phyloP scores from a whole-genome alignment of 1,140 invertebrate genomes.

The Cecropterus lyciades region DNA sequence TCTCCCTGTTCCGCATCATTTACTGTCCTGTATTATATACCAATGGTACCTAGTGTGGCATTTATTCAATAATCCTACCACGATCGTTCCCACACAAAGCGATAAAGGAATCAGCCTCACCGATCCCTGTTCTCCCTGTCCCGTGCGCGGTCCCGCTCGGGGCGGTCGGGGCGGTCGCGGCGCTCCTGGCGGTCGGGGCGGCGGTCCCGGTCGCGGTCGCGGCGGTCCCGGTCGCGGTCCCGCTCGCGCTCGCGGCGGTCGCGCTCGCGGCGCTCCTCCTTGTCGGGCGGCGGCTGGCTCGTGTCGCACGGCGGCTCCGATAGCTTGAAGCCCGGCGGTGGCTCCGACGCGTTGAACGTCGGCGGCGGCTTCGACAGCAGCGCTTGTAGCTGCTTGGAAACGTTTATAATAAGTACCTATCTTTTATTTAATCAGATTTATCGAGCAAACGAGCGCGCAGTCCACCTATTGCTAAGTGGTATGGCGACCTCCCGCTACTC shows the following conservation, averaged over 20 bases:
- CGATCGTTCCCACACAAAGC: too few relatives aligned
- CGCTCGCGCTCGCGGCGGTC: too few relatives aligned
- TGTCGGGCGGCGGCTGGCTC: constrained; percentile 48
- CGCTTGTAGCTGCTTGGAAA: constrained; percentile 62
- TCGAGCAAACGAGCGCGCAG: too few relatives aligned
- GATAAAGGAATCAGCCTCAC: too few relatives aligned
- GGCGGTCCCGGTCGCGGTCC: constrained; percentile 44
- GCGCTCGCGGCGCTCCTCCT: constrained; percentile 50
- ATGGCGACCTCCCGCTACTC: too few relatives aligned
- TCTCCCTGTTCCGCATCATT: too few relatives aligned
- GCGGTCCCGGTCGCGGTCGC: constrained; percentile 41
- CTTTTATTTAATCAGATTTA: too few relatives aligned
- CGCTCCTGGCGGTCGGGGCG: constrained; percentile 44
- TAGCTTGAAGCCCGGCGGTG: constrained; percentile 69
- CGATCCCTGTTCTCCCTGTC: constrained; percentile 41
- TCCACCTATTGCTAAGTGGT: too few relatives aligned
- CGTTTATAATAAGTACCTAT: too few relatives aligned
- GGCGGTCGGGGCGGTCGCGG: constrained; percentile 51
- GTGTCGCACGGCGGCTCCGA: constrained; percentile 46
- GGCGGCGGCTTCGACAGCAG: constrained; percentile 78
- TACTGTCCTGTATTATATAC: too few relatives aligned
- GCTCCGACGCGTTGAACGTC: constrained; percentile 71
- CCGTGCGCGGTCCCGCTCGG: constrained; percentile 48
- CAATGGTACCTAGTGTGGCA: too few relatives aligned
- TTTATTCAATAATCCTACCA: too few relatives aligned